A percentile compares a stretch with the other conserved stretches of the same genome.
Evolutionary conservation across 2,888 invertebrate species (phyloP).

Genomic region (Nomada ruficornis): DNA sequence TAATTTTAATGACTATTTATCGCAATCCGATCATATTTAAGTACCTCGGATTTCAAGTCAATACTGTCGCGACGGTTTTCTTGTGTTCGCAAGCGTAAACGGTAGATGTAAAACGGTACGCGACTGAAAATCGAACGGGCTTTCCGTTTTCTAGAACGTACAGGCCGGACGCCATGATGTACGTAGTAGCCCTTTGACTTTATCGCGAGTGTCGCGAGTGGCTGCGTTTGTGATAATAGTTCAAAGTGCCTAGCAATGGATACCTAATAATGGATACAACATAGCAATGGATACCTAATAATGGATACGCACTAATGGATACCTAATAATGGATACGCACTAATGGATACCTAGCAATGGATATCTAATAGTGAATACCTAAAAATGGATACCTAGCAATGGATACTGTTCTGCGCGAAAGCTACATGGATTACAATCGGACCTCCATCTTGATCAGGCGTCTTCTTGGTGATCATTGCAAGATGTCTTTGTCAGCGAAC

Average conservation of each 20-base stretch:
- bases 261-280: conserved; percentile 28
- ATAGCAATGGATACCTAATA: conserved; percentile 47
- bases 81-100: neutral
- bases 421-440: conserved; percentile 36
- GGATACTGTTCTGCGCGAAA: conserved; percentile 70
- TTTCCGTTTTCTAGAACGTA: conserved; percentile 54
- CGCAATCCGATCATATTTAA: no score
- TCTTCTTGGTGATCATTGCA: neutral
- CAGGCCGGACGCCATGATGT: conserved; percentile 26
- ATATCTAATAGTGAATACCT: conserved; percentile 70
- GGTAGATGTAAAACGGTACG: conserved; percentile 8
- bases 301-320: conserved; percentile 65
- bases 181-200: conserved; percentile 77
- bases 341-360: conserved; percentile 31
- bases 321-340: conserved; percentile 65
- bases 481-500: neutral
- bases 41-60: no score
- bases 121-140: conserved; percentile 50
- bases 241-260: conserved; percentile 74
- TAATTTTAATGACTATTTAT: neutral
- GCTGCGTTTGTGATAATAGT: conserved; percentile 81
- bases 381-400: conserved; percentile 24
- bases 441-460: neutral
- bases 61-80: neutral
- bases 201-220: conserved; percentile 73